These are phyloP conservation scores for Threskiornis aethiopicus DNA, from an alignment of 2,797 vertebrate genomes.

Conservation along the genomic window DNA sequence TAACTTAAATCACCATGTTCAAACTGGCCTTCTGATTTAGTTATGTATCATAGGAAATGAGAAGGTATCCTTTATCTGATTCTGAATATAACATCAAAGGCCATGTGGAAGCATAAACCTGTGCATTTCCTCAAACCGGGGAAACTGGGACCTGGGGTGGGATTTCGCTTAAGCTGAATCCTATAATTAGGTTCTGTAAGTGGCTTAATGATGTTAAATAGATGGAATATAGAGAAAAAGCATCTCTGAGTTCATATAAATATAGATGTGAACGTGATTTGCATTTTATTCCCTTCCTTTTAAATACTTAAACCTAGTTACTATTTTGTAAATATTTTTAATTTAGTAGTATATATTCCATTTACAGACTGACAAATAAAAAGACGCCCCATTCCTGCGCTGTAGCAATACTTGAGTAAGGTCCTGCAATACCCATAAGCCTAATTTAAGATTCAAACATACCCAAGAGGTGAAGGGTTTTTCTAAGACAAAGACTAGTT, in stretches of 20 bases:
- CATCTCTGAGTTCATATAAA: not conserved
- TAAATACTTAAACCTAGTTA: not conserved
- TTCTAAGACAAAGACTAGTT: not conserved
- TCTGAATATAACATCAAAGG: not conserved
- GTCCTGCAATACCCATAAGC: not conserved
- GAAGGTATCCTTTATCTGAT: not conserved
- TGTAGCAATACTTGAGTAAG: not conserved
- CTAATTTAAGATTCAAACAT: not conserved
- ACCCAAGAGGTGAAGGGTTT: not conserved
- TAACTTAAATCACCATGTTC: not conserved
- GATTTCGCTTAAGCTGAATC: not conserved
- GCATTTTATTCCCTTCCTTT: not conserved
- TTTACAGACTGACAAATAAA: not conserved
- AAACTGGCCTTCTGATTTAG: not conserved
- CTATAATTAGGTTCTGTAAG: not conserved
- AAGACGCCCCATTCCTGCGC: not conserved
- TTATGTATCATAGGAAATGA: not conserved
- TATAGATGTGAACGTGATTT: not conserved
- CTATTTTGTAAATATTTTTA: not conserved
- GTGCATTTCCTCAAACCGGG: not conserved
- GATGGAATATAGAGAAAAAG: not conserved
- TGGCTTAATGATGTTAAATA: not conserved
- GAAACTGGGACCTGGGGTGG: fast-evolving
- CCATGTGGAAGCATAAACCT: not conserved
- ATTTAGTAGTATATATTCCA: not conserved